phyloP scores from a whole-genome alignment of 2,797 vertebrate species.

The Esox masquinongy region DNA sequence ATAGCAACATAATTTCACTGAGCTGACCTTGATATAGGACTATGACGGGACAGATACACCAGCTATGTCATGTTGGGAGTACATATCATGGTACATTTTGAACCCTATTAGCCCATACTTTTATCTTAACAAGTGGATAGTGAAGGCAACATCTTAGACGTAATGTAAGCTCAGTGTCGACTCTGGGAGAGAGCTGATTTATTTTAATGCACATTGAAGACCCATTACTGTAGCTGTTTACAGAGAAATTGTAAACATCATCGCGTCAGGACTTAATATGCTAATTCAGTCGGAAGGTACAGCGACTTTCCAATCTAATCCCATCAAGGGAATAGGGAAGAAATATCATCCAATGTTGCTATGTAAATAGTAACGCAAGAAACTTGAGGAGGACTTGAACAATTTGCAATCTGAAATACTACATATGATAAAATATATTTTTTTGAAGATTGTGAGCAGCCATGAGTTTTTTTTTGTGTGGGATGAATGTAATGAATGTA shows the following conservation, averaged over 20 bases:
- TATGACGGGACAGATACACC: no score
- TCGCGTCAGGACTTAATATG: conserved; percentile 43
- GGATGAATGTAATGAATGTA: conserved; percentile 25
- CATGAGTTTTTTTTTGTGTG: background rate
- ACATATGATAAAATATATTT: background rate
- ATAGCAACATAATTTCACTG: no score
- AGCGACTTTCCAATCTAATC: conserved; percentile 34
- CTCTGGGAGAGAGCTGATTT: conserved; percentile 49
- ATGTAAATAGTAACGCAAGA: conserved; percentile 11
- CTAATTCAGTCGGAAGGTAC: conserved; percentile 39
- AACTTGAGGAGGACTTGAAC: conserved; percentile 16
- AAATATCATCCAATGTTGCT: conserved; percentile 1
- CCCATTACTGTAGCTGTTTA: conserved; percentile 45
- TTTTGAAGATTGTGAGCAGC: background rate
- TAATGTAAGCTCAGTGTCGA: conserved; percentile 26
- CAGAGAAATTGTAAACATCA: conserved; percentile 39
- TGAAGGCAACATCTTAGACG: conserved; percentile 13
- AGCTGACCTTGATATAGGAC: no score
- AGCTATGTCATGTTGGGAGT: background rate
- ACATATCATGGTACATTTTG: background rate
- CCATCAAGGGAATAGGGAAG: conserved; percentile 14
- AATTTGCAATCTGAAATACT: background rate
- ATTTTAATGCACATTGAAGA: conserved; percentile 62
- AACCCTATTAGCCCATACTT: background rate
- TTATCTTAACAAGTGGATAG: background rate